phyloP scores from a whole-genome alignment of 2,888 invertebrate species.

The Apeira syringaria region DNA sequence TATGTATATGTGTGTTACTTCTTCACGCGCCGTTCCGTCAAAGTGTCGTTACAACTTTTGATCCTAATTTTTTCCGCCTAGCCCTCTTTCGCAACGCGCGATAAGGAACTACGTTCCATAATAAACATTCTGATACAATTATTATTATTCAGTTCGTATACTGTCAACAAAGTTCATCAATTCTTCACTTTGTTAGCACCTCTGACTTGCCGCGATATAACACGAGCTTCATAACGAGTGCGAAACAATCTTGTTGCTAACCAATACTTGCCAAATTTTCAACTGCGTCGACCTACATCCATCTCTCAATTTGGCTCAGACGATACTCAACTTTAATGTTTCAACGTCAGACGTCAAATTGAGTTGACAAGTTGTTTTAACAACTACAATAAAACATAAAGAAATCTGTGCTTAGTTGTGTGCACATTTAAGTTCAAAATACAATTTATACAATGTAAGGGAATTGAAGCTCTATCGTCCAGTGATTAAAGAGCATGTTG shows the following conservation, averaged over 20 bases:
- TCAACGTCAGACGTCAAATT: background rate
- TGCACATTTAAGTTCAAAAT: conserved; percentile 6
- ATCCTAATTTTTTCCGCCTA: too few relatives aligned
- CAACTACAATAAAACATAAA: background rate
- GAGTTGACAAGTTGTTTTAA: background rate
- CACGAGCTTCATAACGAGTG: background rate
- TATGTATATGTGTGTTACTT: too few relatives aligned
- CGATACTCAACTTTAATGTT: background rate
- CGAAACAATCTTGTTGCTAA: conserved; percentile 24
- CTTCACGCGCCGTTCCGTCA: too few relatives aligned
- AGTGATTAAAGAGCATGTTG: conserved; percentile 20
- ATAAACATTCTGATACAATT: too few relatives aligned
- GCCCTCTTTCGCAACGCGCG: too few relatives aligned
- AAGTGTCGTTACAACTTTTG: too few relatives aligned
- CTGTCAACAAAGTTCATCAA: background rate
- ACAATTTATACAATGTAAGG: background rate
- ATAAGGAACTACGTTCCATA: too few relatives aligned
- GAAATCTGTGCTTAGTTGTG: conserved; percentile 10
- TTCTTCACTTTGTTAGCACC: background rate
- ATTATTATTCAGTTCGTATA: background rate
- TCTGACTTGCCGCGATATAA: background rate
- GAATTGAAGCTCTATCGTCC: conserved; percentile 17
- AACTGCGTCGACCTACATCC: conserved; percentile 25
- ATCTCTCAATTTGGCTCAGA: background rate
- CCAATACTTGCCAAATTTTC: conserved; percentile 29